These are phyloP conservation scores for Tenthredo livida DNA, from an alignment of 2,888 invertebrate genomes.

Conservation along the genomic window DNA sequence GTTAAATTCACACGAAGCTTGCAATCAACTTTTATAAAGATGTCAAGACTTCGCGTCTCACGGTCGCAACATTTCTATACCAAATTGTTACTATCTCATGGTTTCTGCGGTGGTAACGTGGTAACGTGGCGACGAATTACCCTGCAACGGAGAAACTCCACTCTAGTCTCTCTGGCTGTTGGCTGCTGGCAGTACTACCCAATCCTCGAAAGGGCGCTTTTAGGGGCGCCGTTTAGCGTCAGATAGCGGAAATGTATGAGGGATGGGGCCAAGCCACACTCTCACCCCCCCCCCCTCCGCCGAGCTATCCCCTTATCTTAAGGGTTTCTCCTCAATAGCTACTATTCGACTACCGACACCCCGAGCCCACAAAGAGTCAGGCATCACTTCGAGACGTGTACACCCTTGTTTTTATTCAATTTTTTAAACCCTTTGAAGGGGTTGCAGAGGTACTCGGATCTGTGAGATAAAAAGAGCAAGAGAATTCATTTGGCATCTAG, in stretches of 20 bases:
- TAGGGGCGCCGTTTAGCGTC: slow-evolving; percentile 75
- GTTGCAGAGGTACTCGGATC: background rate
- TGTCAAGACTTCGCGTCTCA: background rate
- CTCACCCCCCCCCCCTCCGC: background rate
- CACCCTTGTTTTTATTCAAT: background rate
- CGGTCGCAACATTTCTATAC: background rate
- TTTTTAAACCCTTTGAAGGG: background rate
- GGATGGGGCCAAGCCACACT: slow-evolving; percentile 71
- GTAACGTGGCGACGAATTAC: slow-evolving; percentile 37
- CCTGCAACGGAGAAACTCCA: slow-evolving; percentile 14
- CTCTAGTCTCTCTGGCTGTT: background rate
- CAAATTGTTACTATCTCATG: slow-evolving; percentile 29
- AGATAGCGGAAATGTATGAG: slow-evolving; percentile 78
- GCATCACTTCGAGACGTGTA: background rate
- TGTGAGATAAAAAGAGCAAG: background rate
- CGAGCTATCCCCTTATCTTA: slow-evolving; percentile 71
- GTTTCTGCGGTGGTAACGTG: slow-evolving; percentile 19
- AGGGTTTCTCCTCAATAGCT: slow-evolving; percentile 77
- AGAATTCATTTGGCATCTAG: background rate
- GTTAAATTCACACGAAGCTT: background rate
- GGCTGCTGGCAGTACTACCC: background rate
- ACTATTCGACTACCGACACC: slow-evolving; percentile 59
- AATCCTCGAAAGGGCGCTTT: slow-evolving; percentile 39
- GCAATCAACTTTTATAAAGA: background rate
- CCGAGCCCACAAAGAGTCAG: background rate